phyloP scores from a whole-genome alignment of 2,797 vertebrate species.

The Onychomys leucogaster region DNA sequence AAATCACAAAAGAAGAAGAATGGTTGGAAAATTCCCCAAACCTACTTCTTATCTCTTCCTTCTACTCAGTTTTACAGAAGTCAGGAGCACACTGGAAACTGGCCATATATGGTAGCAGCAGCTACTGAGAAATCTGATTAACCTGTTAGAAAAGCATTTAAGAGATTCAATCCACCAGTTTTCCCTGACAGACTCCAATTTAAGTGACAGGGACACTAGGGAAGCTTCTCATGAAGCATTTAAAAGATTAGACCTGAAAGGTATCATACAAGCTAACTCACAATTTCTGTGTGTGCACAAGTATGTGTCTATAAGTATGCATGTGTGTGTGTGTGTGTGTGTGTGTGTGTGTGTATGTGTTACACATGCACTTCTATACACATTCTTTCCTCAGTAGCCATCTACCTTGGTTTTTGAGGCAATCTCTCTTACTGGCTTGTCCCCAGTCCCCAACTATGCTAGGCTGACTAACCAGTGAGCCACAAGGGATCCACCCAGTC shows the following conservation, averaged over 20 bases:
- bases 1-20: conserved; percentile 16
- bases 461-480: background rate
- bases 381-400: background rate
- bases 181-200: background rate
- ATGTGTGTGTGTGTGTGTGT: background rate
- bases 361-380: background rate
- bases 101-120: accelerated
- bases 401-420: background rate
- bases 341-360: too few species aligned
- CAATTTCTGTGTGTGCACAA: background rate
- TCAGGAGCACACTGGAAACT: background rate
- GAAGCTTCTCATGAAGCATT: background rate
- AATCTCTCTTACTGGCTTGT: too few species aligned
- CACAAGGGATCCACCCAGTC: background rate
- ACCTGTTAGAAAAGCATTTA: conserved; percentile 4
- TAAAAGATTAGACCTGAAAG: background rate
- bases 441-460: too few species aligned
- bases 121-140: background rate
- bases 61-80: background rate
- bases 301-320: background rate
- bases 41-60: background rate
- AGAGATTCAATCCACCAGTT: background rate
- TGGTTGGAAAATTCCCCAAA: background rate
- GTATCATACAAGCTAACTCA: too few species aligned
- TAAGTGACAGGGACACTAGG: background rate